Base-by-base conservation (phyloP, 37 sponge, comb jelly and placozoan genomes). In the Ianthella basta region DNA sequence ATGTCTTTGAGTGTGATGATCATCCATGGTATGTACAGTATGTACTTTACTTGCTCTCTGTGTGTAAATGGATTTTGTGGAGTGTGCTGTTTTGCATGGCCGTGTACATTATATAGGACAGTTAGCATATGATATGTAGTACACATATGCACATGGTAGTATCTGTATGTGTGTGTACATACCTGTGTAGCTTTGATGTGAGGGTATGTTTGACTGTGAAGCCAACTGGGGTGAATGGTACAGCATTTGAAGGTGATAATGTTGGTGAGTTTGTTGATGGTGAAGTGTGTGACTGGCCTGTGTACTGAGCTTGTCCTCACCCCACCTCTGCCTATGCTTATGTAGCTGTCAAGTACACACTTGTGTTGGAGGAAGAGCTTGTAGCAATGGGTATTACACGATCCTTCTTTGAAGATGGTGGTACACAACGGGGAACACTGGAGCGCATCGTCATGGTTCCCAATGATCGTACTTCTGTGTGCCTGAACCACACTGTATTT, bases 141-240 rank as follows among this genome's bases (percentile, higher is more conserved):
- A 61, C 29, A 61, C 29, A 61, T 29, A 5, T 61, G 14, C 10
- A 27, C 64, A 13, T 13, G 50, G 50, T 44, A 44, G 78, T 75
- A 75, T 15, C 23, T 75, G 40, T 50, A 24, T 18, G 8, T 44
- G n/a, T 41, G 54, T 75, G 40, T n/a, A 36, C 40, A 41, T 44
- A 36, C 29, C 14, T 61, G 24, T 61, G 64, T 29, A 61, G 64
- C 64, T 61, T 61, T 61, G 64, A 29, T 29, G 64, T 61, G 64
- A 12, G 10, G 64, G 64, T 27, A 4, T 61, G 64, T 61, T n/a
- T 61, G 2, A 61, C 24, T 61, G 64, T 61, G 29, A 4, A 29
- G 10, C 24, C 64, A 61, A 61, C 50, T 44, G 50, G 50, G 3
- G 50, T 44, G 8, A 8, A 61, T 13, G 27, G 29, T 29, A 10